Percentiles rank a stretch among this genome's conserved stretches.
These are phyloP conservation scores for Drosophila ogumai DNA, from an alignment of 1,140 invertebrate genomes.

Conservation along the genomic window DNA sequence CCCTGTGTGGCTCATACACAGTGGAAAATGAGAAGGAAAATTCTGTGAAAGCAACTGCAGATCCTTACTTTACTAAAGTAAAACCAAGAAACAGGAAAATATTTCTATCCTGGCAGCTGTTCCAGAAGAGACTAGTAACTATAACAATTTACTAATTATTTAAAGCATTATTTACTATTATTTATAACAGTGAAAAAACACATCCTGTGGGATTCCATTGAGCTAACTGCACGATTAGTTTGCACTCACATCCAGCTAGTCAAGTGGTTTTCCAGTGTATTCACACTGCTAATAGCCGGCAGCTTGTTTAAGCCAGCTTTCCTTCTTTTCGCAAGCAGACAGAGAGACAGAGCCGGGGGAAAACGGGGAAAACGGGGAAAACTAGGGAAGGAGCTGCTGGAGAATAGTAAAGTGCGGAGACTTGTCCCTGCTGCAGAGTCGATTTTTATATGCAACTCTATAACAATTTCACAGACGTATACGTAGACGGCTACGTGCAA, in stretches of 20 bases:
- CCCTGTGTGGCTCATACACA: slow-evolving; percentile 16
- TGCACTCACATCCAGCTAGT: too few relatives aligned
- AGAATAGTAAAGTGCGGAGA: slow-evolving; percentile 30
- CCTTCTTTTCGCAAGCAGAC: slow-evolving; percentile 37
- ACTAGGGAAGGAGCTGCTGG: neutral
- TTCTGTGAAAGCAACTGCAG: neutral
- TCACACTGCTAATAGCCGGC: slow-evolving; percentile 68
- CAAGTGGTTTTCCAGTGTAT: slow-evolving; percentile 33
- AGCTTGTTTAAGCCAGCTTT: slow-evolving; percentile 67
- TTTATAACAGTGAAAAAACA: neutral
- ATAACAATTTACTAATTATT: too few relatives aligned
- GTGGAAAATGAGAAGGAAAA: neutral
- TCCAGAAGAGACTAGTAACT: neutral
- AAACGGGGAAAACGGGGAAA: slow-evolving; percentile 5
- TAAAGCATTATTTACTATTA: too few relatives aligned
- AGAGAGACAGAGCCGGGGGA: slow-evolving; percentile 32
- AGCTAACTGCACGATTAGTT: neutral
- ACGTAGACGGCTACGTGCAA: slow-evolving; percentile 69
- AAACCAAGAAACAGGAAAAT: neutral
- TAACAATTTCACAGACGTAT: slow-evolving; percentile 60
- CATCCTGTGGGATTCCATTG: neutral
- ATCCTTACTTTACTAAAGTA: neutral
- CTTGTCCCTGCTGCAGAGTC: slow-evolving; percentile 58
- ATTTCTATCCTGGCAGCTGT: neutral
- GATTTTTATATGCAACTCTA: slow-evolving; percentile 75